A percentile compares a stretch with the other conserved stretches of the same genome.
Evolutionary conservation across 2,113 vertebrate species (phyloP).

Genomic region (Upupa epops): DNA sequence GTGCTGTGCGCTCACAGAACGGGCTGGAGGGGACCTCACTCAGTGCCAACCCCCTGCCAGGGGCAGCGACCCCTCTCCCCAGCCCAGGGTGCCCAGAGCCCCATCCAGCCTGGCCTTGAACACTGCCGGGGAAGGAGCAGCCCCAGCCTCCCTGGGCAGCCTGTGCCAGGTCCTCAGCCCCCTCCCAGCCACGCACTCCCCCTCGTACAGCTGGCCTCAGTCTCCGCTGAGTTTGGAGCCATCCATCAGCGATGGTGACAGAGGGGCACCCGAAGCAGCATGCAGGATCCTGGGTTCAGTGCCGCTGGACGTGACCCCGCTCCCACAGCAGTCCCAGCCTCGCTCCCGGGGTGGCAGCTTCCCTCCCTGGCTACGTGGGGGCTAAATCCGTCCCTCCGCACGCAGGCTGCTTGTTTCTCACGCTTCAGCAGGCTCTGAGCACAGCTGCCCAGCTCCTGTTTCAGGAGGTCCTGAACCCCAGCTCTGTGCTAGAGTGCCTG

Average conservation of each 20-base stretch:
- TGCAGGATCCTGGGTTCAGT: neutral
- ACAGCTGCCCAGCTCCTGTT: conserved; percentile 1
- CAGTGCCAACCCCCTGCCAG: no score
- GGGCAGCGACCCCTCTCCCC: no score
- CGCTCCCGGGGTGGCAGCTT: neutral
- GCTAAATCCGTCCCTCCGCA: conserved; percentile 1
- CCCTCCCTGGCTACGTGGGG: neutral
- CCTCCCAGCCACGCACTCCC: no score
- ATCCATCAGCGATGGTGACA: neutral
- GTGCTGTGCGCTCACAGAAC: no score
- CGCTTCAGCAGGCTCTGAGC: neutral
- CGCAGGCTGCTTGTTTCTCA: neutral
- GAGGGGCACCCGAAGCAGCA: neutral
- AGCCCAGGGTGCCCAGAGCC: no score
- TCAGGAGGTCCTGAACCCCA: neutral
- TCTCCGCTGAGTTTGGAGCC: no score
- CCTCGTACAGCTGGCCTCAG: no score
- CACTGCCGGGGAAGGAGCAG: no score
- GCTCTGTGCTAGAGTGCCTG: neutral
- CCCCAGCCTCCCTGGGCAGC: no score
- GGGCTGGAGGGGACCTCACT: no score
- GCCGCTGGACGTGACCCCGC: neutral
- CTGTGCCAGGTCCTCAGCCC: no score
- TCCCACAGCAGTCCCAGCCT: neutral
- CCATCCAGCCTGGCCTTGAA: no score